phyloP scores from a whole-genome alignment of 2,797 vertebrate genomes.

The Tarsius wallacei region DNA sequence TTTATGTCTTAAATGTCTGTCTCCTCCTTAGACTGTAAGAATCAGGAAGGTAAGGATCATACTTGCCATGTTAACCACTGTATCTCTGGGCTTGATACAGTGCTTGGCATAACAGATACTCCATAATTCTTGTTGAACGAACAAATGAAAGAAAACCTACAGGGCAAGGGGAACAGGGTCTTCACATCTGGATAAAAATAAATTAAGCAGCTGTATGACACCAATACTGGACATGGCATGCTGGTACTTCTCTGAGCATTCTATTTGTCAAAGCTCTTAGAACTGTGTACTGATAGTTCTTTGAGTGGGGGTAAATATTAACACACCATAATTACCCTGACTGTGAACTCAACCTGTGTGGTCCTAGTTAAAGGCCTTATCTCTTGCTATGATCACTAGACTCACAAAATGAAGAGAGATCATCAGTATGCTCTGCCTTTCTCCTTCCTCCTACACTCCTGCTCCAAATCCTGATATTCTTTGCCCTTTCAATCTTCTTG shows the following conservation, averaged over 20 bases:
- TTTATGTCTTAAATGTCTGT: slow-evolving; percentile 8
- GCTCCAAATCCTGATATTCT: neutral
- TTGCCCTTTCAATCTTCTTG: neutral
- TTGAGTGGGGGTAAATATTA: slow-evolving; percentile 49
- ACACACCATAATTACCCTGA: neutral
- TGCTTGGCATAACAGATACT: neutral
- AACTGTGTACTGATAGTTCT: neutral
- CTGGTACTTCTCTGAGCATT: slow-evolving; percentile 9
- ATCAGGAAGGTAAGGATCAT: neutral
- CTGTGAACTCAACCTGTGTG: neutral
- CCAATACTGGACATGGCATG: neutral
- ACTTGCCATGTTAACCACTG: neutral
- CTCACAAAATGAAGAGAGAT: neutral
- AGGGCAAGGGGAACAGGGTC: neutral
- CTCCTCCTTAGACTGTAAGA: neutral
- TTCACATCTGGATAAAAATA: neutral
- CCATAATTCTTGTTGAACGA: neutral
- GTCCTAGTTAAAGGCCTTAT: neutral
- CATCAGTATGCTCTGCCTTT: neutral
- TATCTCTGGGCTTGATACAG: neutral
- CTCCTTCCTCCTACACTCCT: neutral
- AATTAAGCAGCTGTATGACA: neutral
- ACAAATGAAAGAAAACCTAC: neutral
- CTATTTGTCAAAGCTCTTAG: slow-evolving; percentile 36
- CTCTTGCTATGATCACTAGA: slow-evolving; percentile 24